These are phyloP conservation scores for Drosophila triauraria DNA, from an alignment of 1,140 invertebrate species.

Conservation along the genomic window DNA sequence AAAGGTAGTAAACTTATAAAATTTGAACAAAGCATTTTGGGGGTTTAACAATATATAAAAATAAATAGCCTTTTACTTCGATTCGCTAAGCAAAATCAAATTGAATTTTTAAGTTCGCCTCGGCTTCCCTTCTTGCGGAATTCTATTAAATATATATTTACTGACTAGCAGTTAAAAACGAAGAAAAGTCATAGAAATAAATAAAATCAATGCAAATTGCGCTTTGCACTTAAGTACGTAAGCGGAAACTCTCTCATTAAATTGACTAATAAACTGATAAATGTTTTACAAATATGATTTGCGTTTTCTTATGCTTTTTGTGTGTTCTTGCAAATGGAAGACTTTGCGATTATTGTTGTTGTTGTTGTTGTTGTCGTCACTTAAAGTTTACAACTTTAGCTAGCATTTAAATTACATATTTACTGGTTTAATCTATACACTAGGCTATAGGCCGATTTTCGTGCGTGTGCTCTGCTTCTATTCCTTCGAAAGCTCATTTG, in stretches of 20 bases:
- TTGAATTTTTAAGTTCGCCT: conserved; percentile 49
- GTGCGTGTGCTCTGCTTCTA: conserved; percentile 24
- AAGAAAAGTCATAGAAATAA: conserved; percentile 62
- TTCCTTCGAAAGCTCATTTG: conserved; percentile 71
- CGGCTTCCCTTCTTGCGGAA: conserved; percentile 45
- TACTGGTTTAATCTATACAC: conserved; percentile 35
- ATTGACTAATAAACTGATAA: conserved; percentile 65
- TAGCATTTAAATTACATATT: conserved; percentile 55
- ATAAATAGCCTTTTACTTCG: conserved; percentile 77
- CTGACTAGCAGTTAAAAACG: conserved; percentile 80
- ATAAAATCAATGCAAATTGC: conserved; percentile 69
- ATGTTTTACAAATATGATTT: conserved; percentile 50
- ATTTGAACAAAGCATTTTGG: conserved; percentile 52
- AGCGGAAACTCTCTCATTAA: conserved; percentile 63
- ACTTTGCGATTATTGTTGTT: conserved; percentile 81
- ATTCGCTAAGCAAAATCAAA: conserved; percentile 69
- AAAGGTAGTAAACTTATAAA: conserved; percentile 37
- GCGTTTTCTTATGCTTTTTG: conserved; percentile 15
- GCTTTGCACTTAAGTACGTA: conserved; percentile 71
- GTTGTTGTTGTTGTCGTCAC: conserved; percentile 70
- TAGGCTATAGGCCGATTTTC: conserved; percentile 6
- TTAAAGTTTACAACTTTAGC: conserved; percentile 73
- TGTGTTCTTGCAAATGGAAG: conserved; percentile 69
- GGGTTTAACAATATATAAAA: conserved; percentile 50
- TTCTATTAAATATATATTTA: conserved; percentile 64